Evolutionary conservation across 1,140 invertebrate genomes (phyloP), one percentile per base, ranked within the genome.

Genomic region (Papilio polytes): DNA sequence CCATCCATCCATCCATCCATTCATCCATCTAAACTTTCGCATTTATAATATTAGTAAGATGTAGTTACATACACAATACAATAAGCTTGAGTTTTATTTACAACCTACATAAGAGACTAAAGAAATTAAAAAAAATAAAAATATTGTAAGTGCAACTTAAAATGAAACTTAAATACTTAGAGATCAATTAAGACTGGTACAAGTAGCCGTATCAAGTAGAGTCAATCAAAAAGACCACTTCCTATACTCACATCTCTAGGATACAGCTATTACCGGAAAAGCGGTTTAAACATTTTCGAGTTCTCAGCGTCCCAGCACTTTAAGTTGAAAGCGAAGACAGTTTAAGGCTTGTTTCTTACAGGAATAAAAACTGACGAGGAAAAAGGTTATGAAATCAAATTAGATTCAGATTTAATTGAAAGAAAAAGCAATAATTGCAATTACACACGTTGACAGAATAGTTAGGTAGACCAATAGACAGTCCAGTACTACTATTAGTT

Each of bases 101-200:
- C 3, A 36, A 36, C 36, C 36, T 36, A 4, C 36, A 48, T 48
- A 48, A 0, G 12, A 15, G 3, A 18, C 1, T 53, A 53, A 53
- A 18, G 18, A 53, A 53, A 53, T 18, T 18, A 18, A 18, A 2
- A 56, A n/a, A n/a, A 8, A n/a, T n/a, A 56, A n/a, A 7, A 56
- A 56, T 8, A 56, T 0, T n/a, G 6, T n/a, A 18, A 51, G 3
- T 63, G 8, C n/a, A 20, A 63, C 59, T 22, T 26, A 22, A 63
- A 63, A 63, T 20, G 20, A 56, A 56, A 20, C 20, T 10, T 22
- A 26, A 51, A 18, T n/a, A 56, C 18, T 53, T 81, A 56, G 63
- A 81, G 18, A 53, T 73, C 63, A 66, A 31, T 66, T 66, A 15
- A 26, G 26, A 66, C 63, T 66, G 26, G 63, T 36, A 26, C 63